Conservation (phyloP, 2,888 invertebrate genomes). For the Phalera bucephala region DNA sequence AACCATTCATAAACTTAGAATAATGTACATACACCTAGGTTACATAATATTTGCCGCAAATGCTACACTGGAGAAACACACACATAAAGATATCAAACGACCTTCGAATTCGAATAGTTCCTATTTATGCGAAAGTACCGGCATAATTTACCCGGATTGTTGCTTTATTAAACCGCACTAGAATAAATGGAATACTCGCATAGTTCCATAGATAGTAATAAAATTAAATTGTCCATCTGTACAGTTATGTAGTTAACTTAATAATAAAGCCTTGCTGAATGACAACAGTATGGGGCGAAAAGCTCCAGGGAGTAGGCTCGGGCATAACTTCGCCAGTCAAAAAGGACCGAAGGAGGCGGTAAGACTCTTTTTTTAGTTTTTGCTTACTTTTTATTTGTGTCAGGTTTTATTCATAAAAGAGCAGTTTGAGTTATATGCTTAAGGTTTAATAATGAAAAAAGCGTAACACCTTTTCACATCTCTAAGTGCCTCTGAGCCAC, state of each 20-base stretch:
- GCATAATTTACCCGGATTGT: background rate
- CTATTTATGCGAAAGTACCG: background rate
- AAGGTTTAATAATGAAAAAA: no score
- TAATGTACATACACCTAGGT: background rate
- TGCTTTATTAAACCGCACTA: background rate
- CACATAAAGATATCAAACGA: background rate
- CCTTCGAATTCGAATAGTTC: background rate
- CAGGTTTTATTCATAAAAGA: no score
- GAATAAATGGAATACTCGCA: background rate
- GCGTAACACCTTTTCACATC: no score
- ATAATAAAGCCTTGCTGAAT: no score
- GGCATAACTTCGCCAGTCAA: no score
- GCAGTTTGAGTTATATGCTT: no score
- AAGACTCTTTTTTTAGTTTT: no score
- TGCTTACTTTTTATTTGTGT: no score
- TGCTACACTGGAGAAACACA: background rate
- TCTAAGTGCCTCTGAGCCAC: no score
- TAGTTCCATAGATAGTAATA: background rate
- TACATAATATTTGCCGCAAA: background rate
- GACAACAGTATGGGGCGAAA: no score
- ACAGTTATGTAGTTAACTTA: background rate
- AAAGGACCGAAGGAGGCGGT: no score
- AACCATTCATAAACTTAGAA: background rate
- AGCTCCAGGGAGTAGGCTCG: no score
- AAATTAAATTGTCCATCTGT: background rate